Percentiles rank a stretch among this genome's conserved stretches.
phyloP scores from a whole-genome alignment of 1,140 invertebrate species.

The Whitmania pigra region DNA sequence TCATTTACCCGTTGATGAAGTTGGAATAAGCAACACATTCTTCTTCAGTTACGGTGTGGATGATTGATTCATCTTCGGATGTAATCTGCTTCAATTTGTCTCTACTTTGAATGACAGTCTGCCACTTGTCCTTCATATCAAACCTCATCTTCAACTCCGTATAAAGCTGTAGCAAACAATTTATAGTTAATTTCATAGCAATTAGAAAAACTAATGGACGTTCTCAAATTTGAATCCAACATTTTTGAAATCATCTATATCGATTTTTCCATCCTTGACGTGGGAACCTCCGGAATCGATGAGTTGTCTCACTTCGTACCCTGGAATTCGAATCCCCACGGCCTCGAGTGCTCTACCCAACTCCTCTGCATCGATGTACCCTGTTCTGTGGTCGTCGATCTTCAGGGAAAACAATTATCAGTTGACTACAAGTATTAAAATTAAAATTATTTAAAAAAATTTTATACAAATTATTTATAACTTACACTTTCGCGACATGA shows the following conservation, averaged over 20 bases:
- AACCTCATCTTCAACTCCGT: constrained; percentile 18
- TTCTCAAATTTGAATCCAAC: not conserved
- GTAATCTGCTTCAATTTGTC: constrained; percentile 6
- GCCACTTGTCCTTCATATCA: constrained; percentile 19
- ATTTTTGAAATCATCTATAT: constrained; percentile 18
- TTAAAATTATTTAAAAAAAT: constrained; percentile 5
- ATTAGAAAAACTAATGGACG: not conserved
- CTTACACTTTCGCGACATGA: no score
- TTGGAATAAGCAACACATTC: constrained; percentile 96
- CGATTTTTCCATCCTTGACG: constrained; percentile 12
- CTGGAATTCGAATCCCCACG: constrained; percentile 81
- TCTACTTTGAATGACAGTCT: not conserved
- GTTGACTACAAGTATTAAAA: not conserved
- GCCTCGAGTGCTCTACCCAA: constrained; percentile 74
- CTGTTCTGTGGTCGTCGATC: constrained; percentile 12
- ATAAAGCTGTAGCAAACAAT: not conserved
- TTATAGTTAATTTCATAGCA: not conserved
- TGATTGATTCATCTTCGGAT: constrained; percentile 57
- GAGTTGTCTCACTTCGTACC: constrained; percentile 78
- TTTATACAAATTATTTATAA: not conserved
- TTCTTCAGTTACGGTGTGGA: constrained; percentile 58
- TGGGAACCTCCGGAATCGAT: constrained; percentile 40
- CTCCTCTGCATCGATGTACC: constrained; percentile 16
- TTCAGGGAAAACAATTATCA: not conserved
- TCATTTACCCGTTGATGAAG: constrained; percentile 73